Evolutionary conservation across 2,113 vertebrate genomes (phyloP), one percentile per base, ranked within the genome.

Genomic region (Sciurus niger): DNA sequence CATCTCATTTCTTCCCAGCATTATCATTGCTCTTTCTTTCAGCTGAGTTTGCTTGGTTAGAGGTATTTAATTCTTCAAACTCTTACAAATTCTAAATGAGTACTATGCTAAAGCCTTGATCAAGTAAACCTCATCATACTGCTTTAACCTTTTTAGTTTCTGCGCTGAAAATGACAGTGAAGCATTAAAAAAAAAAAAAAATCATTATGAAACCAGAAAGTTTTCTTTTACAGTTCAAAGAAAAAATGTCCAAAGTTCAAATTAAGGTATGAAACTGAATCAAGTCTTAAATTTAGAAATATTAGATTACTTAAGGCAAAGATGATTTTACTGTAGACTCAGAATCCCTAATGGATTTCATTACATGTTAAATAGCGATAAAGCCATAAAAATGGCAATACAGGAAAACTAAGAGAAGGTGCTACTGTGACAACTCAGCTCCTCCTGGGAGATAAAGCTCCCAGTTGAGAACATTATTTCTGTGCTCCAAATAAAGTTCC

Each of bases 21-120:
- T 67, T 65, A 43, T 34, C 89, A 53, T 32, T 37, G 22, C 51
- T 73, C 13, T 90, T 82, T 77, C 58, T 68, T 63, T 83, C 86
- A 94, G 77, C 67, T 72, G 55, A 88, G 67, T 58, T 88, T 30
- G 18, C 48, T 77, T 60, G 70, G 92, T 73, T 43, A 70, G 78
- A 87, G 28, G 93, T 51, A 68, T 7, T 18, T 55, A 90, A 86
- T 94, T 40, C 40, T 74, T 80, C 28, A 65, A 80, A 76, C 70
- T 43, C 88, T 91, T 22, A 79, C 84, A 46, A 48, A 51, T 67
- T 63, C 48, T 84, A 74, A 78, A 43, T 82, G 37, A 85, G 34
- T 40, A 37, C 10, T 37, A 68, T 65, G 37, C 60, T 30, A 32
- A 88, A 58, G 65, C n/a, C 22, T 46, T 76, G 32, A 53, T 51